Evolutionary conservation across 2,113 vertebrate genomes (phyloP).

Genomic region (Equus quagga): DNA sequence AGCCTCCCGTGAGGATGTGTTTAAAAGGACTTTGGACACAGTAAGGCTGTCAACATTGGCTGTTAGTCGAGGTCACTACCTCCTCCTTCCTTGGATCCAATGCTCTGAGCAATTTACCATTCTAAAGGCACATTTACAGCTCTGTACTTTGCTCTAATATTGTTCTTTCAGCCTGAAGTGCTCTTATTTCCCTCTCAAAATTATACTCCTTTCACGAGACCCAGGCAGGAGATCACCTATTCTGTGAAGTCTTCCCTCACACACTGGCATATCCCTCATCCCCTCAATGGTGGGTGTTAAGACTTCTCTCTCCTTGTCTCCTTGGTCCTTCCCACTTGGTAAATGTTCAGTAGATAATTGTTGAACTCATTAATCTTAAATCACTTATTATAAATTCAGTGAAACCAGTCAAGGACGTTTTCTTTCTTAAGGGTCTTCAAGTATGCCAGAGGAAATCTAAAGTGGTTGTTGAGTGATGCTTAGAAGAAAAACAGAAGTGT

Average conservation of each 20-base stretch:
- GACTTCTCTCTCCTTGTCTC: neutral
- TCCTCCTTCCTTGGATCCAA: neutral
- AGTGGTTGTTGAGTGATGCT: neutral
- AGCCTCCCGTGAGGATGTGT: neutral
- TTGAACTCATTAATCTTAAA: neutral
- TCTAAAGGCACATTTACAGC: slow-evolving; percentile 25
- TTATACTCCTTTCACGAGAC: neutral
- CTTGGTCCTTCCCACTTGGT: neutral
- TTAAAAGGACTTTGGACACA: slow-evolving; percentile 28
- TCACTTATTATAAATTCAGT: slow-evolving; percentile 13
- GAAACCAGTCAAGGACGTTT: neutral
- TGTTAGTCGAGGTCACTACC: neutral
- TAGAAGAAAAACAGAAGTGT: neutral
- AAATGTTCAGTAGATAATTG: slow-evolving; percentile 2
- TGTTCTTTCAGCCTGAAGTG: neutral
- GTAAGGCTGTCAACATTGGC: neutral
- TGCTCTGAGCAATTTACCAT: neutral
- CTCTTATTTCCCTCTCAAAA: slow-evolving; percentile 41
- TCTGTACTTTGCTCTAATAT: neutral
- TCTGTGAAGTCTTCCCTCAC: neutral
- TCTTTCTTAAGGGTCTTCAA: neutral
- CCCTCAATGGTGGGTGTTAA: neutral
- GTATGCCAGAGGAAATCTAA: neutral
- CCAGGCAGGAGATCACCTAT: neutral
- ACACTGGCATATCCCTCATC: neutral